Evolutionary conservation across 2,888 invertebrate genomes (phyloP).

Genomic region (Drosophila cracens): DNA sequence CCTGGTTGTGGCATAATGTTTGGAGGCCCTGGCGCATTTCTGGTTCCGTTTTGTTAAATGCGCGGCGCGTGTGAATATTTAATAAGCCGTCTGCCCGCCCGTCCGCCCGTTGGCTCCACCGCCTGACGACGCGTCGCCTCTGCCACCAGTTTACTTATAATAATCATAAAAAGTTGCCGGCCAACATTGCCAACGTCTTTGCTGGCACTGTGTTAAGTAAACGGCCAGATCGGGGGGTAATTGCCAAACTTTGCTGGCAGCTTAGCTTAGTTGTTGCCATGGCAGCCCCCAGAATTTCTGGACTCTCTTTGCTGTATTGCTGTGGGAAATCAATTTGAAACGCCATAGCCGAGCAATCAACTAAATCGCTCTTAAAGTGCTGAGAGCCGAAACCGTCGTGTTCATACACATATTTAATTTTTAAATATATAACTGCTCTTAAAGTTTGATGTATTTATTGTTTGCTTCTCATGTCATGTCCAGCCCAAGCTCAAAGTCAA

Average conservation of each 20-base stretch:
- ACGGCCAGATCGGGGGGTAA: constrained; percentile 70
- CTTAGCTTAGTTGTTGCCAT: constrained; percentile 55
- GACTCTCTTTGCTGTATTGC: constrained; percentile 43
- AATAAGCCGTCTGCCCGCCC: constrained; percentile 66
- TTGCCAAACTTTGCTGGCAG: constrained; percentile 74
- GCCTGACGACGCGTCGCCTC: constrained; percentile 14
- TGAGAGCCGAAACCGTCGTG: constrained; percentile 33
- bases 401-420: not conserved
- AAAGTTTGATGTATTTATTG: constrained; percentile 1
- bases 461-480: constrained; percentile 3
- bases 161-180: constrained; percentile 75
- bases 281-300: constrained; percentile 36
- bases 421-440: not conserved
- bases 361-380: constrained; percentile 54
- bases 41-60: constrained; percentile 75
- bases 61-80: constrained; percentile 80
- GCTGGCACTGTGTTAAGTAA: constrained; percentile 71
- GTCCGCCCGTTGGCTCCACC: not conserved
- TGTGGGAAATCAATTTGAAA: constrained; percentile 75
- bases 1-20: constrained; percentile 56
- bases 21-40: constrained; percentile 42
- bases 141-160: constrained; percentile 68
- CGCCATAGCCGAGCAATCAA: constrained; percentile 64
- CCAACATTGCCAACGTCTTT: constrained; percentile 46
- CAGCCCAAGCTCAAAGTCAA: constrained; percentile 7